A percentile compares a stretch with the other conserved stretches of the same genome.
These are phyloP conservation scores for Thecocarcelia acutangulata DNA, from an alignment of 2,888 invertebrate species.

Conservation along the genomic window DNA sequence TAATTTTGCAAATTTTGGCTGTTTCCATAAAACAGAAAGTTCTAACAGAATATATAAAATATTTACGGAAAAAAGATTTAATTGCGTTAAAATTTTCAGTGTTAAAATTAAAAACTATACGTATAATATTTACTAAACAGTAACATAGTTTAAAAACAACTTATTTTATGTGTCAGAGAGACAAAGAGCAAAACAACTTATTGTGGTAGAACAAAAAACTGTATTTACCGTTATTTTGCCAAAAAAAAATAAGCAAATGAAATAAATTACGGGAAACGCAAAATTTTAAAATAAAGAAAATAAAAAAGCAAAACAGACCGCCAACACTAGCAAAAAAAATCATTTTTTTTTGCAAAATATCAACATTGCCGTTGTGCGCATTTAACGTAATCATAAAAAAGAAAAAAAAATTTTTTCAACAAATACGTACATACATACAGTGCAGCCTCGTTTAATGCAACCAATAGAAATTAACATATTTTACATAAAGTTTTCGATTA, in stretches of 20 bases:
- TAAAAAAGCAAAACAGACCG: conserved; percentile 12
- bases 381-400: conserved; percentile 54
- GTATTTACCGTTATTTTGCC: neutral
- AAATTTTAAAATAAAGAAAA: conserved; percentile 12
- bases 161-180: neutral
- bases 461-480: neutral
- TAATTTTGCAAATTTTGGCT: too few relatives aligned
- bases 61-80: neutral
- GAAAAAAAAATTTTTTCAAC: conserved; percentile 5
- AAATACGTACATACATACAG: conserved; percentile 13
- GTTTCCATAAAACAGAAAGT: neutral
- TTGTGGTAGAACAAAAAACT: too few relatives aligned
- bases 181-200: neutral
- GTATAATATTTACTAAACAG: conserved; percentile 28
- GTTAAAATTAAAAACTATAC: neutral
- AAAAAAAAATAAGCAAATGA: neutral
- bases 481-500: neutral
- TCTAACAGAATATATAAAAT: too few relatives aligned
- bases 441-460: too few relatives aligned
- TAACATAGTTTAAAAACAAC: conserved; percentile 14
- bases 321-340: conserved; percentile 23
- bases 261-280: conserved; percentile 11
- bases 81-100: neutral
- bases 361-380: conserved; percentile 29
- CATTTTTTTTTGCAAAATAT: conserved; percentile 2